Conservation (phyloP, 2,888 invertebrate species). For the Aphodius granarius region DNA sequence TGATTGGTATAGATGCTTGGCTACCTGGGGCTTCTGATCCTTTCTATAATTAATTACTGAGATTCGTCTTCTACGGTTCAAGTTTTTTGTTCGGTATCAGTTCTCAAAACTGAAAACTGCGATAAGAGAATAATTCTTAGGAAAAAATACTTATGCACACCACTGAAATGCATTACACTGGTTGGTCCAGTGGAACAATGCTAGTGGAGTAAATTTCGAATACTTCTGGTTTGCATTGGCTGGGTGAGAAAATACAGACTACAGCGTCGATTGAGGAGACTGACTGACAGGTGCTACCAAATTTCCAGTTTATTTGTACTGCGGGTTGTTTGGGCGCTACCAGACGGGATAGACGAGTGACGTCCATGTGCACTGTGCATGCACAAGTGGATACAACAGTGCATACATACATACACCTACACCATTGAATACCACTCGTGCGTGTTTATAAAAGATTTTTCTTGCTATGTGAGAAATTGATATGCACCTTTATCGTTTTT, state of each 20-base stretch:
- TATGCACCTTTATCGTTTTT: too few relatives aligned
- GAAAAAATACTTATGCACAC: too few relatives aligned
- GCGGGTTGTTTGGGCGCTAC: background rate
- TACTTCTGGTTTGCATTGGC: background rate
- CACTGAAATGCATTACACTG: background rate
- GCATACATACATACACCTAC: background rate
- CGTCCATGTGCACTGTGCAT: background rate
- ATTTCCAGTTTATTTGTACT: conserved; percentile 10
- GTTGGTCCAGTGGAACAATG: background rate
- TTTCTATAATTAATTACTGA: background rate
- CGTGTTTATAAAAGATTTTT: background rate
- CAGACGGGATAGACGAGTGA: background rate
- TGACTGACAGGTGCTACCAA: conserved; percentile 8
- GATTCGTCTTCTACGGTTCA: background rate
- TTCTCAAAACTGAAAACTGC: background rate
- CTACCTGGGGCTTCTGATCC: background rate
- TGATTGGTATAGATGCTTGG: background rate
- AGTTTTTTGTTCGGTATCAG: background rate
- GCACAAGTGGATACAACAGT: background rate
- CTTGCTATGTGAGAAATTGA: too few relatives aligned
- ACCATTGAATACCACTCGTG: background rate
- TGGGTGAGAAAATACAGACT: background rate
- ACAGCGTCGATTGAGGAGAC: background rate
- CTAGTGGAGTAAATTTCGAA: background rate
- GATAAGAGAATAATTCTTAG: too few relatives aligned